Percentiles rank a stretch among this genome's conserved stretches.
These are phyloP conservation scores for Eumerus sabulonum DNA, from an alignment of 2,888 invertebrate genomes.

Conservation along the genomic window DNA sequence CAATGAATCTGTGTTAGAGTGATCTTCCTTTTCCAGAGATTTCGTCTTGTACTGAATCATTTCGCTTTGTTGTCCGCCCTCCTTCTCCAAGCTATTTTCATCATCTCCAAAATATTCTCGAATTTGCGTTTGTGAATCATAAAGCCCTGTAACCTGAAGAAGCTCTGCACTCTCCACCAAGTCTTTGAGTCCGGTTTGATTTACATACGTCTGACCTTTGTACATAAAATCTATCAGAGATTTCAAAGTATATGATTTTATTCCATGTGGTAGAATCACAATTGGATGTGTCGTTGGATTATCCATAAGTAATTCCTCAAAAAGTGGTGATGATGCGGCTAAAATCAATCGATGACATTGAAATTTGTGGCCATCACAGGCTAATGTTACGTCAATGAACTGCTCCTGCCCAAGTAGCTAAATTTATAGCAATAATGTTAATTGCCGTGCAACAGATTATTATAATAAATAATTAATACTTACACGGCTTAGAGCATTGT, in stretches of 20 bases:
- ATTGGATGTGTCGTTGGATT: conserved; percentile 90
- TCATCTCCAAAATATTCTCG: conserved; percentile 15
- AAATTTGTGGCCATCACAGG: conserved; percentile 87
- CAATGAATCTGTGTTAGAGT: no score
- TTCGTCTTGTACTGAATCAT: no score
- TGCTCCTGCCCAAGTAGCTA: conserved; percentile 6
- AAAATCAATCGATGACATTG: conserved; percentile 91
- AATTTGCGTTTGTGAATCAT: conserved; percentile 59
- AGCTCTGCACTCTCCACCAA: conserved; percentile 88
- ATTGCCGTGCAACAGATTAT: no score
- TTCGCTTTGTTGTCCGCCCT: no score
- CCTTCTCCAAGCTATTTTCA: no score
- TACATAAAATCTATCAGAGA: conserved; percentile 91
- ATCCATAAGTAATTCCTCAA: conserved; percentile 73
- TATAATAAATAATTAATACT: no score
- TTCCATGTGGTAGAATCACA: conserved; percentile 86
- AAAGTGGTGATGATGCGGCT: conserved; percentile 88
- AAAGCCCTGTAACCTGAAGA: conserved; percentile 85
- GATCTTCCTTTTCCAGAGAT: no score
- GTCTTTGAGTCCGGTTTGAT: conserved; percentile 87
- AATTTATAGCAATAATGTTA: no score
- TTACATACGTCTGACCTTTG: conserved; percentile 89
- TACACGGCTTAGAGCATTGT: no score
- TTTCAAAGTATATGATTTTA: conserved; percentile 88
- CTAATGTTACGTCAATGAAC: conserved; percentile 90